These are phyloP conservation scores for Atethmia centrago DNA, from an alignment of 2,888 invertebrate genomes.

Conservation along the genomic window DNA sequence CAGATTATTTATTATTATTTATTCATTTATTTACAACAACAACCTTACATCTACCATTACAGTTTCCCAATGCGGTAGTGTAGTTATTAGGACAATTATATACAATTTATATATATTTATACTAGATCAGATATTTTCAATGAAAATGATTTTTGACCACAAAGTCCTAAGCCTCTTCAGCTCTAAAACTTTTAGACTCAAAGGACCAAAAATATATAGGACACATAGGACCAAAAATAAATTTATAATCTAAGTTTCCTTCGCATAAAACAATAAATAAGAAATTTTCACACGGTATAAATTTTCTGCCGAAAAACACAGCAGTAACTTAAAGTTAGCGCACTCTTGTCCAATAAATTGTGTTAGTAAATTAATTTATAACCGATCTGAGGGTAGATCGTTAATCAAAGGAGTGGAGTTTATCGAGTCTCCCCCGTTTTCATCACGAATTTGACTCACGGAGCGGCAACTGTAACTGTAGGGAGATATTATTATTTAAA, in stretches of 20 bases:
- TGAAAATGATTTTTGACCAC: conserved; percentile 10
- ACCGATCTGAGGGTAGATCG: conserved; percentile 62
- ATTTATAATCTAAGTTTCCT: conserved; percentile 47
- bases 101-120: too few species aligned
- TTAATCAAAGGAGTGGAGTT: conserved; percentile 62
- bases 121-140: too few species aligned
- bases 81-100: too few species aligned
- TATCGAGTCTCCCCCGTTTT: conserved; percentile 52
- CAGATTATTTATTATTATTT: too few species aligned
- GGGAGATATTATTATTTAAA: conserved; percentile 40
- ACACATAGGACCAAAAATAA: conserved; percentile 46
- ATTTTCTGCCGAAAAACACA: conserved; percentile 60
- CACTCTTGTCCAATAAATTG: conserved; percentile 63
- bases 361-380: conserved; percentile 68
- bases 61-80: too few species aligned
- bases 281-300: conserved; percentile 55
- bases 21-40: too few species aligned
- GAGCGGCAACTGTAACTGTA: conserved; percentile 47
- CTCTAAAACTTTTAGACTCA: conserved; percentile 31
- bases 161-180: conserved; percentile 3
- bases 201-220: conserved; percentile 48
- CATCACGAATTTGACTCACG: conserved; percentile 60
- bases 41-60: too few species aligned
- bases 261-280: conserved; percentile 50
- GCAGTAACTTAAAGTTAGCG: conserved; percentile 58